Evolutionary conservation across 2,113 vertebrate species (phyloP), one percentile per base, ranked within the genome.

Genomic region (Sander vitreus): DNA sequence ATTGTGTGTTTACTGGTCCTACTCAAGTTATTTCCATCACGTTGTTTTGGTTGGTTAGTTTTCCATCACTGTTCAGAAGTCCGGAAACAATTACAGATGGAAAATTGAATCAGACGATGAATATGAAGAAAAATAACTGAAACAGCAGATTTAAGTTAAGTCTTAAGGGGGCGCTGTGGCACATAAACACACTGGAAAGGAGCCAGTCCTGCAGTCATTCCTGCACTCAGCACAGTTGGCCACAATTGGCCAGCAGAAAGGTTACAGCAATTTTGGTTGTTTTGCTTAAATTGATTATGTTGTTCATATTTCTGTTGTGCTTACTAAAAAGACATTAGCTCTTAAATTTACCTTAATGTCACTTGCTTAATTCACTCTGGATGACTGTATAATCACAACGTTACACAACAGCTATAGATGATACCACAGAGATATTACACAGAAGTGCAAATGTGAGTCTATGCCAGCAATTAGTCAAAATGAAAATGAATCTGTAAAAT

Each of bases 31-130:
- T 74, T 63, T 23, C 39, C 39, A 57, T 84, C 82, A 63, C 75
- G 70, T 57, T 74, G 63, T 75, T 58, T 63, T 65, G 50, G 64
- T 50, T 69, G 70, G 69, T 74, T 73, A 25, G 25, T 27, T 69
- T 63, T 58, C 15, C 6, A 11, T 57, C 59, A 66, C 21, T 27
- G 59, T 48, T 47, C 3, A 0, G 15, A 30, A 23, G 18, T 23
- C 53, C 19, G 39, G 30, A 73, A 78, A 43, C 64, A 39, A 74
- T 73, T 55, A 43, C 36, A 15, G 50, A 47, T 1, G 0, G 14
- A 6, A 80, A 70, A 71, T 47, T 47, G n/a, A 53, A 80, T 85
- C 50, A 68, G 36, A 53, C 36, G 43, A 69, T 54, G 30, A 69
- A 74, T 74, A 55, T 73, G 55, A 69, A 62, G 54, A 55, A 53